These are phyloP conservation scores for Idris sp. DNA, from an alignment of 1,140 invertebrate species.

Conservation along the genomic window DNA sequence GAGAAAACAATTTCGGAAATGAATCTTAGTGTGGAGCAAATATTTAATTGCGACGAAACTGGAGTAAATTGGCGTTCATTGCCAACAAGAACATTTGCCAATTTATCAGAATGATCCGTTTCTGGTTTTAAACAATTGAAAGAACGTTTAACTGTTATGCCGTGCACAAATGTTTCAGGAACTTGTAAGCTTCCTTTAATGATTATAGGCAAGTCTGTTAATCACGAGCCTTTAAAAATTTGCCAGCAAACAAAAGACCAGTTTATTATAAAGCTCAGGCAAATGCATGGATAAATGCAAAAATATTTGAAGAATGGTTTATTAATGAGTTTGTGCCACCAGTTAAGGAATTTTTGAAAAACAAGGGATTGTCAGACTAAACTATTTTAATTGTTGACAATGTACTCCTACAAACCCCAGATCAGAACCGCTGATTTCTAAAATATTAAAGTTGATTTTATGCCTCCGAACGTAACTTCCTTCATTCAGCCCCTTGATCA, in stretches of 20 bases:
- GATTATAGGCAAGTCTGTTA: slow-evolving; percentile 36
- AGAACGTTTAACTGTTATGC: slow-evolving; percentile 55
- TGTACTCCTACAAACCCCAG: slow-evolving; percentile 30
- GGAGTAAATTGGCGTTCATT: slow-evolving; percentile 10
- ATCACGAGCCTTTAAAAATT: slow-evolving; percentile 33
- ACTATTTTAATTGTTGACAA: slow-evolving; percentile 60
- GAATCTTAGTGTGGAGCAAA: slow-evolving; percentile 11
- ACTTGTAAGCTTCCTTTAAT: slow-evolving; percentile 63
- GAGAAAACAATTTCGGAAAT: not conserved
- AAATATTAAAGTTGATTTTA: slow-evolving; percentile 71
- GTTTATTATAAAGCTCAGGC: slow-evolving; percentile 26
- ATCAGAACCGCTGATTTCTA: slow-evolving; percentile 2
- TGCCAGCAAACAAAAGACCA: slow-evolving; percentile 19
- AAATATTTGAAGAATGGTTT: slow-evolving; percentile 46
- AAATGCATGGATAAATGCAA: slow-evolving; percentile 32
- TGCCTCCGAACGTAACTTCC: slow-evolving; percentile 75
- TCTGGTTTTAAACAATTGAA: slow-evolving; percentile 28
- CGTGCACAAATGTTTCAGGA: slow-evolving; percentile 69
- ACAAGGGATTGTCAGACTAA: slow-evolving; percentile 24
- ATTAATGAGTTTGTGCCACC: slow-evolving; percentile 24
- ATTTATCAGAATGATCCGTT: not conserved
- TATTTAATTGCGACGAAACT: slow-evolving; percentile 30
- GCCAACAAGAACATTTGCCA: slow-evolving; percentile 10
- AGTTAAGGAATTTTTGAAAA: slow-evolving; percentile 40
- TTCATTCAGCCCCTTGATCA: slow-evolving; percentile 77